Base-by-base conservation (phyloP, 30 jellyfish, hydroid and myxozoan genomes). In the Haliclystus octoradiatus region DNA sequence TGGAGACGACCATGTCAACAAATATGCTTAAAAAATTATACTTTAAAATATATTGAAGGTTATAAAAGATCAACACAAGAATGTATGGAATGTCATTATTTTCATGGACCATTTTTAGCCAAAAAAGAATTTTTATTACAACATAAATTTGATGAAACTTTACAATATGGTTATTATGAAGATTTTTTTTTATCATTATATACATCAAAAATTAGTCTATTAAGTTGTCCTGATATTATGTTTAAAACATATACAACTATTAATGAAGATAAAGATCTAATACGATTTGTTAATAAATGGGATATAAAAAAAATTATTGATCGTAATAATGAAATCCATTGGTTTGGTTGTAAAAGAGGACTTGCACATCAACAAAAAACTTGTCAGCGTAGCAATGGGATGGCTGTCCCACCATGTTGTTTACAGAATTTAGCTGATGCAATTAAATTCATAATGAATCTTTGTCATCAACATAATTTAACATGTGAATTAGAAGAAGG, bases 361-460 rank as follows among this genome's bases (percentile, higher is more conserved):
- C 27, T 28, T 14, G 26, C 35, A 12, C 77, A 75, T 23, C 84
- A 62, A 50, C 33, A 15, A 23, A 25, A 31, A 0, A 77, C 77
- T 49, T 90, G 99, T 52, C 50, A 51, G 50, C 19, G 82, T 1
- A 69, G 83, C 15, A 34, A 77, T 13, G 99, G 99, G 30, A 90
- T 90, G 95, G 81, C 92, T 26, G 95, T 82, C 0, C 99, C 99
- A 12, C 99, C 99, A 3, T 90, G 99, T 28, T 90, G 99, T 40
- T 69, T 82, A 57, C 88, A 74, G 24, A 82, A 71, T 19, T 69
- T 90, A 19, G 81, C 79, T 4, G 93, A 76, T 50, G 95, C 94
- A 9, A 63, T 82, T 14, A 77, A 49, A n/a, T 81, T 77, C 31
- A 32, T 90, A 19, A 47, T 82, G 82, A 61, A 51, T 15, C 26